Evolutionary conservation across 1,140 invertebrate genomes (phyloP), one percentile per base, ranked within the genome.

Genomic region (Proales similis): DNA sequence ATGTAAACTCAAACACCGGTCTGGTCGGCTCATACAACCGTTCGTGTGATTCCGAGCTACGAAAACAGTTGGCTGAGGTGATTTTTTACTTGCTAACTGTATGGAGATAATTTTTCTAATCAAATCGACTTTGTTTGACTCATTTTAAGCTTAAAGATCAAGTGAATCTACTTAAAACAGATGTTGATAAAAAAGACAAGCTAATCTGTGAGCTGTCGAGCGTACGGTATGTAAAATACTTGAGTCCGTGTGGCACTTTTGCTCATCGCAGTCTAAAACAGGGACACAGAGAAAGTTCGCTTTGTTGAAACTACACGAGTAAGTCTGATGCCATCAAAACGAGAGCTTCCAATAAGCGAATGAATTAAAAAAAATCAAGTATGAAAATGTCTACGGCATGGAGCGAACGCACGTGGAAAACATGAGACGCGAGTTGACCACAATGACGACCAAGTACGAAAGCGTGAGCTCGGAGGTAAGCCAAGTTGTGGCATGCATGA

Each of bases 151-250:
- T 72, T n/a, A 68, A 72, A 63, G 73, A 75, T 60, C 73, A 75
- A 61, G 27, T 73, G 2, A 70, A 67, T 66, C 19, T 66, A 29
- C 65, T 70, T 29, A 69, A 67, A 66, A 71, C 70, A 36, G 73
- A 75, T 64, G 45, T 74, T 9, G 67, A 66, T 48, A 75, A 70
- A 53, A 75, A 74, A 66, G 73, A 75, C 65, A 42, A 64, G 7
- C 64, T 74, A 17, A 73, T 75, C 53, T 68, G 70, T 32, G 71
- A 74, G 43, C 48, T 75, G 20, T 65, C 68, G 17, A 71, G 69
- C 67, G 69, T 68, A 46, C 19, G 11, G 42, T 49, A 26, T 11
- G 4, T 49, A 32, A 3, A 49, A n/a, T n/a, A n/a, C n/a, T n/a
- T n/a, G n/a, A n/a, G n/a, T n/a, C n/a, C n/a, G n/a, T n/a, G n/a